Evolutionary conservation across 1,140 invertebrate genomes (phyloP).

Genomic region (Dreissena polymorpha): DNA sequence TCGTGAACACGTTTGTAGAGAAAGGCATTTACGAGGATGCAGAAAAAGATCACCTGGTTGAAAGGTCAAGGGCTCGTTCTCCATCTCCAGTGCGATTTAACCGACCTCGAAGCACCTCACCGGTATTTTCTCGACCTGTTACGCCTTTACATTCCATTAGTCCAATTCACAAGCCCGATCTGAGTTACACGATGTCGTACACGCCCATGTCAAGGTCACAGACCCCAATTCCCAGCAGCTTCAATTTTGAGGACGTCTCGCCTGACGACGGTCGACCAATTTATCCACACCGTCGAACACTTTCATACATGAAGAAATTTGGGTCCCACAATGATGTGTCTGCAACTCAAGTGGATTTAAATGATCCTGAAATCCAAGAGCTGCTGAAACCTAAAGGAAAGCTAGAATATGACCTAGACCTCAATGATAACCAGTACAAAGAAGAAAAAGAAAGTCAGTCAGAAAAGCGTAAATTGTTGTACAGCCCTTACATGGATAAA

Average conservation of each 20-base stretch:
- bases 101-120: slow-evolving; percentile 35
- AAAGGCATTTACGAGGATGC: slow-evolving; percentile 58
- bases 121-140: slow-evolving; percentile 22
- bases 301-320: slow-evolving; percentile 59
- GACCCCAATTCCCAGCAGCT: slow-evolving; percentile 19
- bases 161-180: slow-evolving; percentile 25
- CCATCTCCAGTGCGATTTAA: slow-evolving; percentile 27
- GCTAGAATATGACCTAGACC: slow-evolving; percentile 61
- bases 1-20: slow-evolving; percentile 58
- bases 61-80: slow-evolving; percentile 44
- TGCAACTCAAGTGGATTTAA: slow-evolving; percentile 54
- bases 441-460: slow-evolving; percentile 32
- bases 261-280: slow-evolving; percentile 68
- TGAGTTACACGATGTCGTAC: slow-evolving; percentile 34
- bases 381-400: slow-evolving; percentile 58
- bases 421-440: slow-evolving; percentile 49
- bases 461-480: slow-evolving; percentile 26
- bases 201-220: slow-evolving; percentile 32
- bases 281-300: slow-evolving; percentile 71
- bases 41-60: slow-evolving; percentile 48
- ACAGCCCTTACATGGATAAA: slow-evolving; percentile 53
- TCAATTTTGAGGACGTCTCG: slow-evolving; percentile 66
- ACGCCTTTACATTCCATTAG: slow-evolving; percentile 16
- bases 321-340: slow-evolving; percentile 45
- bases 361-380: slow-evolving; percentile 68